Evolutionary conservation across 2,797 vertebrate genomes (phyloP).

Genomic region (Salmo trutta): DNA sequence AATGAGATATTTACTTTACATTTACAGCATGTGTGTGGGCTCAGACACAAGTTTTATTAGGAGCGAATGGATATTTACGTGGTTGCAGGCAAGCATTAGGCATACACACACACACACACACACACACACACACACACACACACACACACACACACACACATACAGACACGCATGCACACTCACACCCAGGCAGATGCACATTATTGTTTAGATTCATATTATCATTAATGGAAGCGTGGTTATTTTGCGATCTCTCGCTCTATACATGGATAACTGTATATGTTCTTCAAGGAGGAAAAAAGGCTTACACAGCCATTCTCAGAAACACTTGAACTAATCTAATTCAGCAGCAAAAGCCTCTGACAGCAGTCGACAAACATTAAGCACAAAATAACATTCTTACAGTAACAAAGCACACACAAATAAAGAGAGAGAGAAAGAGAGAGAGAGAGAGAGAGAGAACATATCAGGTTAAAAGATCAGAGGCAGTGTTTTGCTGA

Average conservation of each 20-base stretch:
- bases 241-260: constrained; percentile 25
- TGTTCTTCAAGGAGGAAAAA: constrained; percentile 40
- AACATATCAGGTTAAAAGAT: constrained; percentile 15
- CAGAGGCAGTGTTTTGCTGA: constrained; percentile 51
- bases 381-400: constrained; percentile 56
- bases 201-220: constrained; percentile 35
- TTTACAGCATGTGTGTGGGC: too few relatives aligned
- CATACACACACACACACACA: constrained; percentile 4
- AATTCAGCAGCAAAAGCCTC: constrained; percentile 63
- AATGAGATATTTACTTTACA: too few relatives aligned
- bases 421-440: constrained; percentile 43
- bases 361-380: constrained; percentile 58
- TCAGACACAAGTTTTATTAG: too few relatives aligned
- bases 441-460: not conserved
- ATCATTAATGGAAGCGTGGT: constrained; percentile 22
- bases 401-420: constrained; percentile 26
- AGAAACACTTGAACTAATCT: constrained; percentile 66
- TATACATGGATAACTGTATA: constrained; percentile 43
- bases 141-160: too few relatives aligned
- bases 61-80: too few relatives aligned
- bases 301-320: constrained; percentile 56
- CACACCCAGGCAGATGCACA: constrained; percentile 17
- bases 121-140: too few relatives aligned
- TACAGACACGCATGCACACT: too few relatives aligned
- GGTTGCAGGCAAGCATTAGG: constrained; percentile 25